A percentile compares a stretch with the other conserved stretches of the same genome.
Conservation (phyloP, 2,113 vertebrate species). For the Sylvietta virens region DNA sequence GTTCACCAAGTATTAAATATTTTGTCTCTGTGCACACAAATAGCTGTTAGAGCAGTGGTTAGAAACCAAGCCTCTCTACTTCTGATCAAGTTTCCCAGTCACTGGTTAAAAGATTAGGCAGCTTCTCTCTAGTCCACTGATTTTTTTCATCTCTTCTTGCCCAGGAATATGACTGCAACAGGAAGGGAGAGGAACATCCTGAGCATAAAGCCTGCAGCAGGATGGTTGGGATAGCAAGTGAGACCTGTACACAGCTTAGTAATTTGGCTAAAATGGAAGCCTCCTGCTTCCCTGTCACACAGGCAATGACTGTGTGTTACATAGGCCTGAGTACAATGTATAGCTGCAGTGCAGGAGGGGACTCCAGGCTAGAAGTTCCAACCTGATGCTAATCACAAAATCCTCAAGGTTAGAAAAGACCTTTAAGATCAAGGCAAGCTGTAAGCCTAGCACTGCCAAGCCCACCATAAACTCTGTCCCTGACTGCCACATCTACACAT, state of each 20-base stretch:
- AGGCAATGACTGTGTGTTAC: not conserved
- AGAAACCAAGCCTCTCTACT: not conserved
- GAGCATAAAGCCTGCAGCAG: not conserved
- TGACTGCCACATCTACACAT: accelerated
- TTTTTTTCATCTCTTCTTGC: not conserved
- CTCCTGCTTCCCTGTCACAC: not conserved
- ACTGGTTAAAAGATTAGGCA: not conserved
- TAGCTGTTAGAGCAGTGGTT: not conserved
- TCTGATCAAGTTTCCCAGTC: not conserved
- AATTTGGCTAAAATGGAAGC: not conserved
- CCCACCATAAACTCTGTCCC: not conserved
- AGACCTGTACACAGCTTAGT: not conserved
- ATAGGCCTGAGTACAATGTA: not conserved
- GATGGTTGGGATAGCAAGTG: not conserved
- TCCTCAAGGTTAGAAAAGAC: not conserved
- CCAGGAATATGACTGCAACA: not conserved
- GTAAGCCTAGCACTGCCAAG: not conserved
- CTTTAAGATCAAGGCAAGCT: not conserved
- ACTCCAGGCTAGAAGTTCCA: not conserved
- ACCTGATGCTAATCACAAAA: not conserved
- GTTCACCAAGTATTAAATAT: not conserved
- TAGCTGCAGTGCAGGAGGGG: not conserved
- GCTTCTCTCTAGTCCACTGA: not conserved
- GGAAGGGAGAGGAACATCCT: not conserved
- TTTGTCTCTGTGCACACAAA: not conserved